Conservation (phyloP, 2,797 vertebrate species). For the Halcyon leucocephala region DNA sequence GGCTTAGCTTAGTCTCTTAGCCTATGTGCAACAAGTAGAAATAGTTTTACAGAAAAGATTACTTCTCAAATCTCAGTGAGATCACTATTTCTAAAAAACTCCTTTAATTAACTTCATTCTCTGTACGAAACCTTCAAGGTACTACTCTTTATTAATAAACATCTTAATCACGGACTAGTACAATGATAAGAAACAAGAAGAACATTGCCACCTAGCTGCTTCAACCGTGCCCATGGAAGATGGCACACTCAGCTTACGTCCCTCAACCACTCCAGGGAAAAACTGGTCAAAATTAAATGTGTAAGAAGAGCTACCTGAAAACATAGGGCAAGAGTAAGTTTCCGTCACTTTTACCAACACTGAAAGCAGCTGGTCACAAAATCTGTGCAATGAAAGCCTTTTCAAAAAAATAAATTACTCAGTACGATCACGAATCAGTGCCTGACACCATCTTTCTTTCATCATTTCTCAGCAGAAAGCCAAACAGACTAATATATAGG, state of each 20-base stretch:
- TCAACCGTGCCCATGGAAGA: not conserved
- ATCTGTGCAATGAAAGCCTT: not conserved
- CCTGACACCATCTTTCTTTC: conserved; percentile 49
- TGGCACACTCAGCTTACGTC: not conserved
- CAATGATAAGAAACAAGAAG: conserved; percentile 54
- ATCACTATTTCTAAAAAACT: conserved; percentile 37
- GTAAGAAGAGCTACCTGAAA: not conserved
- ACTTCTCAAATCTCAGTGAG: conserved; percentile 1
- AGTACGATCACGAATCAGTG: not conserved
- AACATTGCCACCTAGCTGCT: conserved; percentile 75
- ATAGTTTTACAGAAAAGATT: not conserved
- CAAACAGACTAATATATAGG: not conserved
- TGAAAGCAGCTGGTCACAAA: not conserved
- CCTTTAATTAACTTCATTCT: conserved; percentile 45
- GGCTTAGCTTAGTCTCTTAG: not conserved
- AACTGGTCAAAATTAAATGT: accelerated
- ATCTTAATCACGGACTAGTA: conserved; percentile 29
- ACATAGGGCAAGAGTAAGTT: not conserved
- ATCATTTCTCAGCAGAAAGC: conserved; percentile 55
- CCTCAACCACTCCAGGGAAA: not conserved
- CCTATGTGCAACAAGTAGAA: not conserved
- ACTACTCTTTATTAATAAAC: conserved; percentile 54
- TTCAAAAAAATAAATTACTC: conserved; percentile 20
- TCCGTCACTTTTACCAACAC: not conserved
- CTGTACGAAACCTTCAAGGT: not conserved